Percentiles rank a stretch among this genome's conserved stretches.
Evolutionary conservation across 30 jellyfish, hydroid and myxozoan species (phyloP).

Genomic region (Aurelia sp.): DNA sequence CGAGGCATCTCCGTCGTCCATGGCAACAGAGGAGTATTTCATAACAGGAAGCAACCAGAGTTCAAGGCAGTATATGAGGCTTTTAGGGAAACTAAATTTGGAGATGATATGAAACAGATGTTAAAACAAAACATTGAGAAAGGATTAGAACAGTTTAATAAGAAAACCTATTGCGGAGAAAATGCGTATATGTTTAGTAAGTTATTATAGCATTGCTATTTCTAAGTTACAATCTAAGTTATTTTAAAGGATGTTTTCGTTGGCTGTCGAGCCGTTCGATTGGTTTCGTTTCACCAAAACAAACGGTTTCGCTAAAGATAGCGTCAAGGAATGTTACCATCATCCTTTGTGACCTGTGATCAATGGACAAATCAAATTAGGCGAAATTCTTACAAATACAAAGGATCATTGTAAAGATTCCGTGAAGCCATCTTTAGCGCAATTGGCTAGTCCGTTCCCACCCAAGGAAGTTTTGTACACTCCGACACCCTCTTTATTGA

Average conservation of each 20-base stretch:
- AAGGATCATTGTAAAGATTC: too few relatives aligned
- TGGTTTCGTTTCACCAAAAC: too few relatives aligned
- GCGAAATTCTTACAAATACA: too few relatives aligned
- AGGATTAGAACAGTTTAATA: conserved; percentile 36
- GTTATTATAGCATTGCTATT: background rate
- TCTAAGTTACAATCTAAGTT: background rate
- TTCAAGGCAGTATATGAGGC: conserved; percentile 77
- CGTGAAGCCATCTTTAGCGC: too few relatives aligned
- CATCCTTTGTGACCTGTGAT: too few relatives aligned
- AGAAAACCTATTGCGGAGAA: conserved; percentile 75
- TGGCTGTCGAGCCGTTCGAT: too few relatives aligned
- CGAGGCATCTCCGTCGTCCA: conserved; percentile 84
- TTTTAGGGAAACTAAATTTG: conserved; percentile 31
- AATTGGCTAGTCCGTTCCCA: too few relatives aligned
- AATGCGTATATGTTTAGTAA: conserved; percentile 33
- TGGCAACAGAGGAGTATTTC: conserved; percentile 86
- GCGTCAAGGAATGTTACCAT: too few relatives aligned
- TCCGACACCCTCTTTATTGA: too few relatives aligned
- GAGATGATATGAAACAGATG: conserved; percentile 4
- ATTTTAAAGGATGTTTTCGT: background rate
- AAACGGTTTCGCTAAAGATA: too few relatives aligned
- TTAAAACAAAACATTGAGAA: conserved; percentile 30
- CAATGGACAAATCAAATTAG: too few relatives aligned
- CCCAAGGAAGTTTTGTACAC: too few relatives aligned
- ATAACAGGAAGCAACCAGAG: conserved; percentile 79